These are phyloP conservation scores for Pongo pygmaeus DNA, from an alignment of 2,113 vertebrate species.

Conservation along the genomic window DNA sequence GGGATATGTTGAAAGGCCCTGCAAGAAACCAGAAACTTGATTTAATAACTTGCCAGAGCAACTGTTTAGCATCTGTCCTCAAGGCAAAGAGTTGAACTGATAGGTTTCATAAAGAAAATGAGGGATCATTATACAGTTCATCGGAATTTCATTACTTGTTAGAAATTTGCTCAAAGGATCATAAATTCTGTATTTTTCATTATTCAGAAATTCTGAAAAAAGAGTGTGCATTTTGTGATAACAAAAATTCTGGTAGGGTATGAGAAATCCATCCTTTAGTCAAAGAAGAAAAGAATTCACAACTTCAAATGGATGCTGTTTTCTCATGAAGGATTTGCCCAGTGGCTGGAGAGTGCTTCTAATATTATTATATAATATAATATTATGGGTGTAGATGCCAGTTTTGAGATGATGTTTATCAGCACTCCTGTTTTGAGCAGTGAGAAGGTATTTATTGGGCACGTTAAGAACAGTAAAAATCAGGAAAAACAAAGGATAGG, in stretches of 20 bases:
- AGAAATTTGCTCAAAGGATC: conserved; percentile 49
- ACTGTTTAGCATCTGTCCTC: conserved; percentile 68
- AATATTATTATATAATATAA: rapidly evolving
- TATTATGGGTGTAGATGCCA: not conserved
- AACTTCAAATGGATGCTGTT: not conserved
- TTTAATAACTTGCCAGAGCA: conserved; percentile 70
- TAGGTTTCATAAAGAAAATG: conserved; percentile 69
- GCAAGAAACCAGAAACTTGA: conserved; percentile 43
- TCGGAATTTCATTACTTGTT: conserved; percentile 75
- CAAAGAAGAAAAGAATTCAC: not conserved
- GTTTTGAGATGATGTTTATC: not conserved
- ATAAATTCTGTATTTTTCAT: conserved; percentile 59
- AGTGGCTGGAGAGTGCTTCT: not conserved
- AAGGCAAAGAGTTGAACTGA: conserved; percentile 48
- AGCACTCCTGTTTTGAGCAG: not conserved
- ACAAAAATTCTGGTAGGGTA: conserved; percentile 5
- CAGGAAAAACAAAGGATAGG: not conserved
- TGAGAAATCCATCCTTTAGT: conserved; percentile 42
- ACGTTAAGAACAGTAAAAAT: not conserved
- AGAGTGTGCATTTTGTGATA: conserved; percentile 36
- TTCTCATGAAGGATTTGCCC: not conserved
- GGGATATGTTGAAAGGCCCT: conserved; percentile 52
- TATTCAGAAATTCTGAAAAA: conserved; percentile 51
- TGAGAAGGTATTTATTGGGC: not conserved
- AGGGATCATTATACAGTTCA: conserved; percentile 62